phyloP scores from a whole-genome alignment of 2,113 vertebrate genomes.

The Bostrychus sinensis region DNA sequence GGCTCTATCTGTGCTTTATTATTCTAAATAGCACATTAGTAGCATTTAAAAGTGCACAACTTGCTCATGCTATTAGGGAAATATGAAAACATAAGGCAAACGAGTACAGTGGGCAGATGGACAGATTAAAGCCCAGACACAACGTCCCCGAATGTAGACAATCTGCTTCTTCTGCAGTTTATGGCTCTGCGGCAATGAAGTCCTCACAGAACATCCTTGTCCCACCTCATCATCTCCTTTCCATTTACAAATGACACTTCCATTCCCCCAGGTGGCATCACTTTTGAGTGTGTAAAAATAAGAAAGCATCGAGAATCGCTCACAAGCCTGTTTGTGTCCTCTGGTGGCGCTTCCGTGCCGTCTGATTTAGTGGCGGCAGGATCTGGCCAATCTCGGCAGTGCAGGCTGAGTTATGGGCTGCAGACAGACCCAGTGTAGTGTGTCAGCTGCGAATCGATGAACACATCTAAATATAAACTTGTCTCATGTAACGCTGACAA shows the following conservation, averaged over 20 bases:
- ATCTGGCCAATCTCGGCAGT: slow-evolving; percentile 60
- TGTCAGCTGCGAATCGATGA: slow-evolving; percentile 75
- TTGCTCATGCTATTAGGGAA: background rate
- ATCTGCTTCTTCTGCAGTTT: background rate
- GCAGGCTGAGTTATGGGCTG: slow-evolving; percentile 63
- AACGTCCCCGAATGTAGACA: background rate
- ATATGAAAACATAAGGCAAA: slow-evolving; percentile 2
- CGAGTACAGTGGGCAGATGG: background rate
- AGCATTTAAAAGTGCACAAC: background rate
- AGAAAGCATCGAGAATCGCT: slow-evolving; percentile 34
- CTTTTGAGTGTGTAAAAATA: slow-evolving; percentile 8
- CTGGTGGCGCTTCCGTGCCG: background rate
- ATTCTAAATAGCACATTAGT: background rate
- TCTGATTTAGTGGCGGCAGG: slow-evolving; percentile 62
- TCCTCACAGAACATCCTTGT: background rate
- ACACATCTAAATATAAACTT: slow-evolving; percentile 78
- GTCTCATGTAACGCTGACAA: slow-evolving; percentile 73
- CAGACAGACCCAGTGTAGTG: slow-evolving; percentile 68
- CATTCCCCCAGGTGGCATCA: slow-evolving; percentile 19
- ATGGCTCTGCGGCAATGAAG: background rate
- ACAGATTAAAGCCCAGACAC: background rate
- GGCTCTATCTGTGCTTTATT: background rate
- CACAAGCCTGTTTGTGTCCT: slow-evolving; percentile 29
- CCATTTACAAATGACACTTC: slow-evolving; percentile 17
- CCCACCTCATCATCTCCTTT: background rate